Base-by-base conservation (phyloP, 2,797 vertebrate genomes). In the Phataginus tricuspis region DNA sequence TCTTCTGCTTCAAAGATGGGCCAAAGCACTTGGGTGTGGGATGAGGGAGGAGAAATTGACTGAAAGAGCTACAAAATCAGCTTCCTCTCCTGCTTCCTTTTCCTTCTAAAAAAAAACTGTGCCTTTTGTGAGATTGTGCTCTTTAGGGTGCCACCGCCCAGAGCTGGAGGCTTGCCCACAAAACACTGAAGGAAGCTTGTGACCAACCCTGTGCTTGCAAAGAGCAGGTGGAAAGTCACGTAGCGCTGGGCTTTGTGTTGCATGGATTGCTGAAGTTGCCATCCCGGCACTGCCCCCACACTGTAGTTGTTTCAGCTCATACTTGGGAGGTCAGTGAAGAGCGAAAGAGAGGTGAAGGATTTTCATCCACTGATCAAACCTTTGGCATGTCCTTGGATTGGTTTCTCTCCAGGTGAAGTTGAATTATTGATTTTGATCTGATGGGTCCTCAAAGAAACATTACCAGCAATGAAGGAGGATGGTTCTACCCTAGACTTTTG, bases 31-130 rank as follows among this genome's bases (percentile, higher is more conserved):
- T 53, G 29, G 37, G 63, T 27, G 12, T 91, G 93, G 59, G 68
- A 59, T 63, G 51, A 59, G 66, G 87, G 79, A 51, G 55, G 34
- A 89, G 19, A 92, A 89, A 16, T 31, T 89, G 83, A 94, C 87
- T 74, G 42, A 64, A 61, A 45, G 82, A 27, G n/a, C 74, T 74
- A 39, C 42, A 79, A 34, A 59, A 13, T 51, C 93, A 83, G 79
- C 82, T 83, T 34, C 16, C 29, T 7, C 77, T 87, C 68, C 57
- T 34, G 4, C 21, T 88, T 93, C 37, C 45, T 63, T 91, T 95
- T 64, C 53, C 29, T 25, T n/a, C 53, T 9, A 9, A 96, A 86
- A 9, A 96, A 86, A 88, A 83, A 64, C 14, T 42, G 1, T 1
- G 16, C 57, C 34, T 86, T 69, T 42, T 79, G 55, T 74, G 57